Conservation (phyloP, 2,797 vertebrate species). For the Amblyraja radiata region DNA sequence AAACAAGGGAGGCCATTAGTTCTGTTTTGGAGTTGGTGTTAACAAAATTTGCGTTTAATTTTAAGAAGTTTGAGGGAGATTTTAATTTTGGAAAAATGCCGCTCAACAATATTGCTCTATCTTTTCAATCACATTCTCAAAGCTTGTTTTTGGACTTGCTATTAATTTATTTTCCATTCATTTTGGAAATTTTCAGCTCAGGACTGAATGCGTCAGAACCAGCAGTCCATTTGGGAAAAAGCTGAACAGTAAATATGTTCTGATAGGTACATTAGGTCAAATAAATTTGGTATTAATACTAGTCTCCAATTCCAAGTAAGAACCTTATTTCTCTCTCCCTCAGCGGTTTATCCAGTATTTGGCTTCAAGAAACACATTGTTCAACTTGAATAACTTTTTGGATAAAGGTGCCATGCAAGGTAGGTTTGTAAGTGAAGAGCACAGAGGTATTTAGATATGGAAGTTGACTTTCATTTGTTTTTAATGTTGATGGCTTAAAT, state of each 20-base stretch:
- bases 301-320: background rate
- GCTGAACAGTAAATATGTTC: background rate
- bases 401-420: conserved; percentile 90
- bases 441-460: background rate
- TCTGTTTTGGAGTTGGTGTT: too few species aligned
- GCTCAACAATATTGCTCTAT: background rate
- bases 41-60: too few species aligned
- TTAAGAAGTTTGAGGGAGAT: too few species aligned
- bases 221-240: background rate
- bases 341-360: conserved; percentile 93
- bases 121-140: background rate
- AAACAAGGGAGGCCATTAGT: too few species aligned
- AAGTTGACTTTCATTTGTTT: background rate
- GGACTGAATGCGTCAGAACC: background rate
- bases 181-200: too few species aligned
- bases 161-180: too few species aligned
- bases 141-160: background rate
- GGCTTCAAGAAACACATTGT: conserved; percentile 86
- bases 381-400: conserved; percentile 92
- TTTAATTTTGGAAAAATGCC: too few species aligned
- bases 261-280: background rate
- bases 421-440: conserved; percentile 54
- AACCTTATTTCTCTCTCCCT: conserved; percentile 43
- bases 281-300: background rate
- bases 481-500: background rate